Conservation (phyloP, 2,888 invertebrate species). For the Cistogaster globosa region DNA sequence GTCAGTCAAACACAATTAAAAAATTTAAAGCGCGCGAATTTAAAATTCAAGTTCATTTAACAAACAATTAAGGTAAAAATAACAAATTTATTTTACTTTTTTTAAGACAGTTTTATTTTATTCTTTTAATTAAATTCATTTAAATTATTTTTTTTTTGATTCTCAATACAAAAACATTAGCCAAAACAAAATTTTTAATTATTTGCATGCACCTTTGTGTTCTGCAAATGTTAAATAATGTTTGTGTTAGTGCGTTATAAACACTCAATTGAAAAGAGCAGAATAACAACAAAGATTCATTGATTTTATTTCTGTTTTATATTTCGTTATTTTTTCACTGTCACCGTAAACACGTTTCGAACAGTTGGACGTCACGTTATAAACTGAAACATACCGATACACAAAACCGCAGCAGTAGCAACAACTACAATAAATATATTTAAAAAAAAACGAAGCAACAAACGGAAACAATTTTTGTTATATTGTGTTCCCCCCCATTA, state of each 20-base stretch:
- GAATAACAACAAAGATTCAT: constrained; percentile 50
- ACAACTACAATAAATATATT: constrained; percentile 32
- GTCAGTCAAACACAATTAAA: background rate
- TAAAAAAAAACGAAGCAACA: constrained; percentile 28
- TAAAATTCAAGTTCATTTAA: constrained; percentile 64
- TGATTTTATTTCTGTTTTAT: constrained; percentile 43
- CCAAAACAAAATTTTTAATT: constrained; percentile 38
- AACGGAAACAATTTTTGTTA: constrained; percentile 65
- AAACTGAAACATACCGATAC: constrained; percentile 68
- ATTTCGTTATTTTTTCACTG: constrained; percentile 9
- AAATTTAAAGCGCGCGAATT: constrained; percentile 42
- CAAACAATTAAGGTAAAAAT: constrained; percentile 2
- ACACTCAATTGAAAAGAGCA: constrained; percentile 53
- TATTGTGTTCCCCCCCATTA: constrained; percentile 60
- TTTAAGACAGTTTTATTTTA: background rate
- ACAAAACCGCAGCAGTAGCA: constrained; percentile 48
- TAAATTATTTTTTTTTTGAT: constrained; percentile 5
- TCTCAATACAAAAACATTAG: constrained; percentile 6
- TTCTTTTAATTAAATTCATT: constrained; percentile 1
- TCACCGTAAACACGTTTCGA: constrained; percentile 65
- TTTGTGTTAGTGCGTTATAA: constrained; percentile 28
- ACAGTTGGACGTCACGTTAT: constrained; percentile 70
- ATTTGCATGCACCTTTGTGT: constrained; percentile 32
- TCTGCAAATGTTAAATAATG: constrained; percentile 2
- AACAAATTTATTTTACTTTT: constrained; percentile 35